These are phyloP conservation scores for Dermatemys mawii DNA, from an alignment of 2,113 vertebrate genomes.

Conservation along the genomic window DNA sequence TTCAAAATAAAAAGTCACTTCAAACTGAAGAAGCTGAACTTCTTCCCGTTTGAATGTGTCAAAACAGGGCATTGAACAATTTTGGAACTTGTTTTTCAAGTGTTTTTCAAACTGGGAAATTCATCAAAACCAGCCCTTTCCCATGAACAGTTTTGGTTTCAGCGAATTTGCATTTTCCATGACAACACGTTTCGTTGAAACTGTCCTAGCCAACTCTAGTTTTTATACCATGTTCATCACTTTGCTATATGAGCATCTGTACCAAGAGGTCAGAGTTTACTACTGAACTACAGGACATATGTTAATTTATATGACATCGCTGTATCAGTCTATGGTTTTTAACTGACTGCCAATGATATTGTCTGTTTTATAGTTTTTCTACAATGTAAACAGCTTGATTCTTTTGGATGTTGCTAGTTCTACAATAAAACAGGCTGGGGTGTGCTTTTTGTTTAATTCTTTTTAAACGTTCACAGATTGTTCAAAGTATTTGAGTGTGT, in stretches of 20 bases:
- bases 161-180: neutral
- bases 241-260: neutral
- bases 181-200: neutral
- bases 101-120: neutral
- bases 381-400: neutral
- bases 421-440: neutral
- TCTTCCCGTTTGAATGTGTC: neutral
- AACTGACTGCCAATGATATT: neutral
- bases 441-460: neutral
- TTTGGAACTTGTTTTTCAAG: neutral
- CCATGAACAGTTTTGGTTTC: neutral
- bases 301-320: neutral
- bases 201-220: neutral
- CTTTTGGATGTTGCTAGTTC: neutral
- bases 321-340: neutral
- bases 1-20: neutral
- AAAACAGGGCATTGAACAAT: neutral
- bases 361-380: neutral
- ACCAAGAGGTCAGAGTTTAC: neutral
- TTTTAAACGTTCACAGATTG: neutral
- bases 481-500: neutral
- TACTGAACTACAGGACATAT: neutral
- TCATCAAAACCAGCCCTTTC: neutral
- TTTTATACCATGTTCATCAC: neutral
- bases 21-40: neutral